Base-by-base conservation (phyloP, 2,888 invertebrate genomes). In the Carcina quercana region DNA sequence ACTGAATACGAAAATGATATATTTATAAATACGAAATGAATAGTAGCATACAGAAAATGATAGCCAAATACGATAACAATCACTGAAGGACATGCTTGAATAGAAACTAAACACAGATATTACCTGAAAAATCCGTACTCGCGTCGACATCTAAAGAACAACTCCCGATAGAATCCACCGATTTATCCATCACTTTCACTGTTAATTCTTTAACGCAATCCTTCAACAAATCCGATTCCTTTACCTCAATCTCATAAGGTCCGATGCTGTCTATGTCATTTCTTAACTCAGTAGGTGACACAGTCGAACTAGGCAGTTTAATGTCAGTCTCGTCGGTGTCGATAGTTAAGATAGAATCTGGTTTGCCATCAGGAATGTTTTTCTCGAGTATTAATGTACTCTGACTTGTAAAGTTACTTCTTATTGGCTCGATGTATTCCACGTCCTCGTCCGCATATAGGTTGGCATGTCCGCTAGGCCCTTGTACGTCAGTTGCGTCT, bases 61-160 rank as follows among this genome's bases (percentile, higher is more conserved):
- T n/a, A n/a, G n/a, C n/a, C n/a, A n/a, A n/a, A n/a, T n/a, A n/a
- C n/a, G n/a, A n/a, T n/a, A n/a, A n/a, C n/a, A n/a, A n/a, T n/a
- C n/a, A n/a, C n/a, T n/a, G n/a, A n/a, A n/a, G n/a, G n/a, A n/a
- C n/a, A n/a, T n/a, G n/a, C n/a, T n/a, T n/a, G n/a, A 58, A 47
- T 32, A 34, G n/a, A n/a, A n/a, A n/a, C n/a, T n/a, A n/a, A n/a
- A n/a, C n/a, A n/a, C n/a, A n/a, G n/a, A n/a, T n/a, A 52, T 83
- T 90, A 91, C 91, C 91, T 90, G 90, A 88, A 59, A 89, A 86
- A 59, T 91, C 90, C 39, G 89, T 89, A 59, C 90, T 88, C 35
- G 90, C 91, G 61, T 94, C 93, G 71, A 92, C 92, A 73, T 94
- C 94, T 59, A 94, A 84, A 49, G 94, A 94, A 79, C 94, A 94